Percentiles rank a stretch among this genome's conserved stretches.
Evolutionary conservation across 2,797 vertebrate species (phyloP).

Genomic region (Clarias laeviceps): DNA sequence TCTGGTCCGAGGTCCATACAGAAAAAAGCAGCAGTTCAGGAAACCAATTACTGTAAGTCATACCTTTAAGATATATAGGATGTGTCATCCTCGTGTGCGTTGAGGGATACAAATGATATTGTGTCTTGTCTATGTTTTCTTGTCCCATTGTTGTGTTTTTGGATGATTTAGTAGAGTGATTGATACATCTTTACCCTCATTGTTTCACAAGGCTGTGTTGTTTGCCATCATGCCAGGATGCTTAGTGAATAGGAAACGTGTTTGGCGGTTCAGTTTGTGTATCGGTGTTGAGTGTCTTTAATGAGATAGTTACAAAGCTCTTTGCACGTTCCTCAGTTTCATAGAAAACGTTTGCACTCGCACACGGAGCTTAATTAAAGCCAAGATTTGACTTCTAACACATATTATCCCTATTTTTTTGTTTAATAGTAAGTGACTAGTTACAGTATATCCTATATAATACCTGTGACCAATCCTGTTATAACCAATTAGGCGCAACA

Average conservation of each 20-base stretch:
- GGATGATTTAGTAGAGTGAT: constrained; percentile 37
- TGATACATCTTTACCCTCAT: constrained; percentile 38
- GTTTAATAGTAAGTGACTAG: background rate
- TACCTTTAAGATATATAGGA: background rate
- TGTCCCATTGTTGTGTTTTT: constrained; percentile 22
- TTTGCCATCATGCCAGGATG: constrained; percentile 32
- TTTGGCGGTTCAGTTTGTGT: constrained; percentile 43
- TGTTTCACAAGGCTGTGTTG: constrained; percentile 46
- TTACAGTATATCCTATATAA: background rate
- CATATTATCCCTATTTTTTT: background rate
- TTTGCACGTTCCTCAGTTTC: constrained; percentile 42
- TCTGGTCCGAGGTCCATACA: background rate
- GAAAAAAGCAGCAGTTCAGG: constrained; percentile 9
- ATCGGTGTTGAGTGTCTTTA: constrained; percentile 10
- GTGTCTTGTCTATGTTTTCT: background rate
- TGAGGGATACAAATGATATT: background rate
- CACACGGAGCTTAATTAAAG: constrained; percentile 9
- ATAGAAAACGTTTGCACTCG: constrained; percentile 8
- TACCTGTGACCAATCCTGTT: background rate
- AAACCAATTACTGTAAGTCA: background rate
- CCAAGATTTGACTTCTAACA: constrained; percentile 17
- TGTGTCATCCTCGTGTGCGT: background rate
- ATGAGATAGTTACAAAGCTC: constrained; percentile 6
- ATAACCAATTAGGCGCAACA: background rate
- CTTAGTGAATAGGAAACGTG: constrained; percentile 28